Evolutionary conservation across 2,888 invertebrate species (phyloP).

Genomic region (Malthinus seriepunctatus): DNA sequence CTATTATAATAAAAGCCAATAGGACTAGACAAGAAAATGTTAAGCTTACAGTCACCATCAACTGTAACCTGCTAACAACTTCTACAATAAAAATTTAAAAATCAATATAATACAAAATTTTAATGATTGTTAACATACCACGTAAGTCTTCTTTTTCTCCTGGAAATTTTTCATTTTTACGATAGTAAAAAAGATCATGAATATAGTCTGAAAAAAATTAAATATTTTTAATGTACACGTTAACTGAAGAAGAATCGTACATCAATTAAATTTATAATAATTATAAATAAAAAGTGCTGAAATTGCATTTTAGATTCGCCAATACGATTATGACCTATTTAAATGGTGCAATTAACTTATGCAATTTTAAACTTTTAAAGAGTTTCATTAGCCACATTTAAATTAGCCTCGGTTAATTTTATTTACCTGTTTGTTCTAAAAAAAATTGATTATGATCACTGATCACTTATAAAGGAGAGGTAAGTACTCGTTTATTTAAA

Average conservation of each 20-base stretch:
- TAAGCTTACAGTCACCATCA: slow-evolving; percentile 43
- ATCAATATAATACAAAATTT: background rate
- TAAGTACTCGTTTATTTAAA: too few species aligned
- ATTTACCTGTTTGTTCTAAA: too few species aligned
- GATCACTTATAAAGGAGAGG: too few species aligned
- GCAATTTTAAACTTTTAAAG: too few species aligned
- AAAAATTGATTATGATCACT: too few species aligned
- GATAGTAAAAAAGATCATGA: slow-evolving; percentile 44
- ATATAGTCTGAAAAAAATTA: slow-evolving; percentile 44
- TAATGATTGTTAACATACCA: slow-evolving; percentile 33
- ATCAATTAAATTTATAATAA: background rate
- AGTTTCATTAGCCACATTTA: too few species aligned
- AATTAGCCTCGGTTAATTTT: too few species aligned
- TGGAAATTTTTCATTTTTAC: slow-evolving; percentile 30
- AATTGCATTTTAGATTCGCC: background rate
- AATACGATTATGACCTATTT: background rate
- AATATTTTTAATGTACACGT: background rate
- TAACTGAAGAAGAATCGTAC: too few species aligned
- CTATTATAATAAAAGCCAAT: slow-evolving; percentile 37
- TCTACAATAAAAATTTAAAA: slow-evolving; percentile 37
- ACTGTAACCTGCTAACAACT: slow-evolving; percentile 43
- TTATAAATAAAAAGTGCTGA: slow-evolving; percentile 2
- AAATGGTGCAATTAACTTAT: too few species aligned
- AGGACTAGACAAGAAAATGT: slow-evolving; percentile 45
- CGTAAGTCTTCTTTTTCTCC: slow-evolving; percentile 38